Conservation (phyloP, 2,888 invertebrate genomes). For the Vannuccia rotundouncinata region DNA sequence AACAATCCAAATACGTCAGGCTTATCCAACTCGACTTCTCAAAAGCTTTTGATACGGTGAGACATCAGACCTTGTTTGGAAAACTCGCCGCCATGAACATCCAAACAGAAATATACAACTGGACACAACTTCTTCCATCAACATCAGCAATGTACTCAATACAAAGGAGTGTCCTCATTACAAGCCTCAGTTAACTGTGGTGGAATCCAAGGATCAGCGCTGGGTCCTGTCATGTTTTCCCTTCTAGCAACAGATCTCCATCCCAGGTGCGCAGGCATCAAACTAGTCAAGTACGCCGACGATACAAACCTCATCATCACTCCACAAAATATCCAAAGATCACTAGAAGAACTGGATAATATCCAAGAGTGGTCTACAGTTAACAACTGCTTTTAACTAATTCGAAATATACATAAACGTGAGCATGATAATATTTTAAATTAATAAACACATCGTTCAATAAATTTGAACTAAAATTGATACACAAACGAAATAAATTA, state of each 20-base stretch:
- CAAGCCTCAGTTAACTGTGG: neutral
- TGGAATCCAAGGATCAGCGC: conserved; percentile 2
- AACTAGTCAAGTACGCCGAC: conserved; percentile 15
- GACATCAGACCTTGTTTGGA: neutral
- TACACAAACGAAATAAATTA: no score
- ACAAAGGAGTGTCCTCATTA: conserved; percentile 3
- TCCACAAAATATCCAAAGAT: neutral
- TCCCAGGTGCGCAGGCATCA: conserved; percentile 1
- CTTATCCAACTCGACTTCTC: neutral
- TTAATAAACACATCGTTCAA: no score
- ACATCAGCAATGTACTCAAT: conserved; percentile 5
- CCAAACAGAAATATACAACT: conserved; percentile 1
- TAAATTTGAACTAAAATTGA: no score
- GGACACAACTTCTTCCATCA: neutral
- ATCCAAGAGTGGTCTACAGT: neutral
- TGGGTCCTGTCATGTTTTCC: neutral
- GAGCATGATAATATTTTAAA: no score
- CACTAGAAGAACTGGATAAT: conserved; percentile 12
- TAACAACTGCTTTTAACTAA: no score
- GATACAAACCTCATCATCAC: conserved; percentile 18
- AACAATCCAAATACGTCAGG: neutral
- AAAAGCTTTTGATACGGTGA: conserved; percentile 1
- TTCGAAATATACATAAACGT: no score
- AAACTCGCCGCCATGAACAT: conserved; percentile 8
- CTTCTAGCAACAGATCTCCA: neutral